These are phyloP conservation scores for Druceiella hillmani DNA, from an alignment of 2,888 invertebrate species.

Conservation along the genomic window DNA sequence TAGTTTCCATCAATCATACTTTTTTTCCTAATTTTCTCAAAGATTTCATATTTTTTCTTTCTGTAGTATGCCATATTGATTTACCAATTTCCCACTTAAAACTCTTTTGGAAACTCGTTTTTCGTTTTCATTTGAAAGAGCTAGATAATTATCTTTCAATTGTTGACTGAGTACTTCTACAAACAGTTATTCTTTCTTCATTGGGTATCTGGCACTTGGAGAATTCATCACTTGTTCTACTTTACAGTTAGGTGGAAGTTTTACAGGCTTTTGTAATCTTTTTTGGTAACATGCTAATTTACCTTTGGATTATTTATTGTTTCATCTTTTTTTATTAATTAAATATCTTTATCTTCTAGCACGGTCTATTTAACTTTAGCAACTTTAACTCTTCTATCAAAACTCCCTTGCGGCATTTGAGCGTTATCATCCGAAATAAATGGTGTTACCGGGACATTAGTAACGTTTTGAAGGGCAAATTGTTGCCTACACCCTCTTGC, in stretches of 20 bases:
- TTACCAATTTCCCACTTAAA: too few relatives aligned
- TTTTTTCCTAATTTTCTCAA: slow-evolving; percentile 14
- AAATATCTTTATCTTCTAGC: slow-evolving; percentile 18
- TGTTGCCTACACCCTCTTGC: slow-evolving; percentile 15
- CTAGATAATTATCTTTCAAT: slow-evolving; percentile 17
- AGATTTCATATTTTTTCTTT: slow-evolving; percentile 22
- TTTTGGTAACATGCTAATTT: slow-evolving; percentile 15
- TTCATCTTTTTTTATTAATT: slow-evolving; percentile 15
- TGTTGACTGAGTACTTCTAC: slow-evolving; percentile 17
- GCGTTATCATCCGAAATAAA: slow-evolving; percentile 7
- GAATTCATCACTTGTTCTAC: slow-evolving; percentile 12
- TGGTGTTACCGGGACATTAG: slow-evolving; percentile 10
- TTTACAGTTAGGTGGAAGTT: slow-evolving; percentile 19
- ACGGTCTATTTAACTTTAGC: slow-evolving; percentile 16
- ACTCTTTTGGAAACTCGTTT: too few relatives aligned
- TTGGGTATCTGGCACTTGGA: slow-evolving; percentile 15
- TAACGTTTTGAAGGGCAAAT: slow-evolving; percentile 5
- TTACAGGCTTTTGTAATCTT: slow-evolving; percentile 16
- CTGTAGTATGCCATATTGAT: slow-evolving; percentile 15
- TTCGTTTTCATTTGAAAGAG: too few relatives aligned
- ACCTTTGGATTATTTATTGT: slow-evolving; percentile 8
- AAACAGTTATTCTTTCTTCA: slow-evolving; percentile 18
- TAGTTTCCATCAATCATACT: slow-evolving; percentile 12
- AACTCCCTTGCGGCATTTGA: slow-evolving; percentile 6
- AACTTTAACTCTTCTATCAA: too few relatives aligned